phyloP scores from a whole-genome alignment of 2,113 vertebrate genomes.

The Calidris pugnax region DNA sequence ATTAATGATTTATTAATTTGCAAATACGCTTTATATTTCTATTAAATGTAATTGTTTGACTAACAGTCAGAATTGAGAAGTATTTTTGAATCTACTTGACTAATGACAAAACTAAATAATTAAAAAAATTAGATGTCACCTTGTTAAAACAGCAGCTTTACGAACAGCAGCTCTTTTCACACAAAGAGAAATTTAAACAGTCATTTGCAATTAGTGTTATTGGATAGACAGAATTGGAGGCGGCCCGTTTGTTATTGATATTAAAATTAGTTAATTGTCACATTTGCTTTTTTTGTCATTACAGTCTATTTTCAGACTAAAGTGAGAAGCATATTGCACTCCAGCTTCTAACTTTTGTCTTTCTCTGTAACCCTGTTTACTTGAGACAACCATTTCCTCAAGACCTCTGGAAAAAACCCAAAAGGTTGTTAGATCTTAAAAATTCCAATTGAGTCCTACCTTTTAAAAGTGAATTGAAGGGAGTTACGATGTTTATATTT shows the following conservation, averaged over 20 bases:
- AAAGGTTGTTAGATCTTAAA: neutral
- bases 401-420: neutral
- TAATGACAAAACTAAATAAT: neutral
- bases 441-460: neutral
- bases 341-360: neutral
- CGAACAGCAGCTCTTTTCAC: neutral
- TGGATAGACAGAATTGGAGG: neutral
- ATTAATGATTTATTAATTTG: neutral
- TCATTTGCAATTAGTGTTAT: neutral
- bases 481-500: neutral
- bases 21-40: neutral
- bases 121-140: neutral
- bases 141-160: neutral
- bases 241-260: neutral
- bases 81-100: neutral
- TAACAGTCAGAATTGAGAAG: neutral
- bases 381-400: neutral
- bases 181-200: neutral
- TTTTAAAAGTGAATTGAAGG: neutral
- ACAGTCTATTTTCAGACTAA: neutral
- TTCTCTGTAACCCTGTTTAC: neutral
- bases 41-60: neutral
- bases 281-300: neutral
- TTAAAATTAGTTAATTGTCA: neutral
- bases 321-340: neutral